phyloP scores from a whole-genome alignment of 2,888 invertebrate species.

The Zhengitettix transpicula region DNA sequence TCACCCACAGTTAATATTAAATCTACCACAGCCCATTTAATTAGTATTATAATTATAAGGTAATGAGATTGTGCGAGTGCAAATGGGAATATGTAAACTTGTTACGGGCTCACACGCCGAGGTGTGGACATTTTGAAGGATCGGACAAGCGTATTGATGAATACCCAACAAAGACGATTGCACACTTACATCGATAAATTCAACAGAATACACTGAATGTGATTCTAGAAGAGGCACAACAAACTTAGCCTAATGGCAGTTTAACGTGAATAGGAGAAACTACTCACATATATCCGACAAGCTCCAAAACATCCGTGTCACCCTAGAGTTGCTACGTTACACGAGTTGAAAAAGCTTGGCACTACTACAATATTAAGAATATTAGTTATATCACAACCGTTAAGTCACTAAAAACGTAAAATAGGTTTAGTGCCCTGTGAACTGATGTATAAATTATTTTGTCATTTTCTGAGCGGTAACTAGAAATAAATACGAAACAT shows the following conservation, averaged over 20 bases:
- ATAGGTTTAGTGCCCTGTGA: too few species aligned
- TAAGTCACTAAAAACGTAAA: conserved; percentile 1
- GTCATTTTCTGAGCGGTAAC: too few species aligned
- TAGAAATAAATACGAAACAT: too few species aligned
- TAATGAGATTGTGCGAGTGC: conserved; percentile 16
- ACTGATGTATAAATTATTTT: too few species aligned
- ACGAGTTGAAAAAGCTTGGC: background rate
- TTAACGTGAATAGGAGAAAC: conserved; percentile 9
- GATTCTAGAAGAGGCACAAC: conserved; percentile 11
- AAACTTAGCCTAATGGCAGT: conserved; percentile 12
- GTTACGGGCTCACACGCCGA: background rate
- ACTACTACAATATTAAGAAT: background rate
- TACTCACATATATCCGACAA: conserved; percentile 8
- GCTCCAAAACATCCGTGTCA: conserved; percentile 4
- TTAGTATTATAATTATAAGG: conserved; percentile 15
- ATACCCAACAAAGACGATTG: conserved; percentile 6
- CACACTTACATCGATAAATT: conserved; percentile 7
- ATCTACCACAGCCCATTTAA: conserved; percentile 19
- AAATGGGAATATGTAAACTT: conserved; percentile 12
- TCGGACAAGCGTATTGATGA: conserved; percentile 7
- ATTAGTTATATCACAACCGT: conserved; percentile 7
- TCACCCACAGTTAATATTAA: conserved; percentile 18
- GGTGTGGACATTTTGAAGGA: conserved; percentile 4
- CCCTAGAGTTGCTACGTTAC: background rate
- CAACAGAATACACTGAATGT: conserved; percentile 9